Base-by-base conservation (phyloP, 2,888 invertebrate species). In the Pheosia tremula region DNA sequence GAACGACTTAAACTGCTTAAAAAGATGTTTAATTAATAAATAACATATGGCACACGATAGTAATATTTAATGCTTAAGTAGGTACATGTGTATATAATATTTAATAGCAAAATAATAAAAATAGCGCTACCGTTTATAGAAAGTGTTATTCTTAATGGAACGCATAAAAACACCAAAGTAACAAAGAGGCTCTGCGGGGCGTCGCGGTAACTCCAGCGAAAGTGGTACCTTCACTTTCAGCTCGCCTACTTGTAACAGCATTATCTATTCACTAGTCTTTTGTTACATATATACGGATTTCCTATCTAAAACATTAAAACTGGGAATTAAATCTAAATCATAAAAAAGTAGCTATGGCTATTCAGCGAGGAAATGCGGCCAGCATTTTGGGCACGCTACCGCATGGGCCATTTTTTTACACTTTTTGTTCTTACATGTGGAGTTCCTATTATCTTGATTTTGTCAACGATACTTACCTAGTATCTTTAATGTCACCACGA, bases 161-260 rank as follows among this genome's bases (percentile, higher is more conserved):
- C 64, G 70, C 67, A 75, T 69, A 75, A 75, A 78, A 77, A 68
- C 57, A 69, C 64, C 63, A 68, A 68, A 69, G 62, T 68, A 69
- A 72, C 67, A 71, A 71, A 69, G 76, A 77, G 79, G 73, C 70
- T 74, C 72, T 64, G 67, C 36, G 68, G 64, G 74, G 74, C 69
- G 69, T 61, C 57, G 66, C 79, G 75, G 79, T 75, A 80, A 69
- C 71, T 75, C 67, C 73, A 84, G 86, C 87, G 88, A 89, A 88
- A 88, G 89, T 82, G 69, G 71, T 80, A 82, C 89, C 83, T 87
- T 89, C 88, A 89, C 89, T 89, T 87, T 88, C 81, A 77, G 80
- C 75, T 76, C 61, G 64, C 74, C 72, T 71, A 71, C 64, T 74
- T 72, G 64, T 67, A 49, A 41, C 52, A 58, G 45, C 45, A 55